Base-by-base conservation (phyloP, 2,888 invertebrate genomes). In the Lysandra coridon region DNA sequence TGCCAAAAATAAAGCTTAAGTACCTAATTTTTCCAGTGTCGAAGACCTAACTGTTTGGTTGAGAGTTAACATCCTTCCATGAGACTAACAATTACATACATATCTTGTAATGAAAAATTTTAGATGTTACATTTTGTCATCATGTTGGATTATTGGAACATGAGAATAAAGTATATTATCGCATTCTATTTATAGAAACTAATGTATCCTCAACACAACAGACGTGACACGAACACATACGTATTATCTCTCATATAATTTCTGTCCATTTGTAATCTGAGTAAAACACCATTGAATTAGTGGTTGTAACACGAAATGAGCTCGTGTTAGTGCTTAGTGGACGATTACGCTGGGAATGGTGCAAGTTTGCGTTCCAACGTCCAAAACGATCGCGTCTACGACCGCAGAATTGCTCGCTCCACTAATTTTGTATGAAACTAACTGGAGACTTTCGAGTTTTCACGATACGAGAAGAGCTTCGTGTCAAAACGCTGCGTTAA, bases 291-390 rank as follows among this genome's bases (percentile, higher is more conserved):
- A 76, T 30, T 33, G 33, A 76, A 76, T 57, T 57, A 79, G 78
- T 30, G 69, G 30, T 78, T 62, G 75, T 79, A 79, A 78, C 78
- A 73, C 73, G 78, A 73, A 80, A 78, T 78, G 78, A 79, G 79
- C 74, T 78, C 73, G 44, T 75, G 79, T 62, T 75, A 75, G 79
- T 75, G 79, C 79, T 79, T 79, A 79, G 79, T 75, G 79, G 79
- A 49, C 75, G 74, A 79, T 79, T 79, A 79, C 79, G 79, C 77
- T 79, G 49, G 81, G 80, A 82, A 83, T 82, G 80, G 81, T 79
- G 79, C 78, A 83, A 82, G 82, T 82, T 82, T 82, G 81, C 80
- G 79, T 78, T 64, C 78, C 82, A 80, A 82, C 81, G 81, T 83
- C 81, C 82, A 79, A 81, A 83, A 80, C 81, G 81, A 83, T 83